Evolutionary conservation across 2,888 invertebrate species (phyloP), one percentile per base, ranked within the genome.

Genomic region (Sepiola atlantica): DNA sequence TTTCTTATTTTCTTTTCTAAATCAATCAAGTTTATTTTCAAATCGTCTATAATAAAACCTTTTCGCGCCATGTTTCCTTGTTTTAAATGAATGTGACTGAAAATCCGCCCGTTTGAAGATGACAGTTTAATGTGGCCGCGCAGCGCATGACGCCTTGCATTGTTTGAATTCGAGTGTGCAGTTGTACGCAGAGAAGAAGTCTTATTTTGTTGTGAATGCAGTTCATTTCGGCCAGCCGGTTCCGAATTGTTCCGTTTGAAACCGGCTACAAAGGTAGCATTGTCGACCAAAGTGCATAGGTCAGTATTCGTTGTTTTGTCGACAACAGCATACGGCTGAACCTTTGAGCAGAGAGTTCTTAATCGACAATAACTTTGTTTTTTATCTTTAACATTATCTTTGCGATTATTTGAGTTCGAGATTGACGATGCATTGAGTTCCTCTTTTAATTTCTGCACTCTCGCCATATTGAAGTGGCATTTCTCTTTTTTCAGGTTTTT

Each of bases 1-100:
- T 77, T 77, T n/a, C 77, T 77, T 77, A 77, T 77, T 77, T 77
- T 77, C n/a, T 77, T 77, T 14, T 77, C 77, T 77, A 77, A 77
- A 32, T 32, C 77, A 77, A 77, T 77, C 77, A 77, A 77, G 32
- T 77, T 77, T 77, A 77, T 77, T 77, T 77, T 77, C 77, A 77
- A 77, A 77, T 77, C 77, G 32, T 77, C 77, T 77, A 77, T n/a
- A n/a, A 77, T 77, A 32, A 77, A 77, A 14, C 77, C 77, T 32
- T n/a, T 77, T 77, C 32, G n/a, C 14, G n/a, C n/a, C 14, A n/a
- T 2, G 32, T 77, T 77, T n/a, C 77, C 32, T 32, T 77, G 77
- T 77, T 77, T 77, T 16, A 77, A 77, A 77, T 77, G 77, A 32
- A 77, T 18, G n/a, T 77, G n/a, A 32, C 21, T 77, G 77, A 77